Conservation (phyloP, 2,888 invertebrate genomes). For the Oscheius sp. region DNA sequence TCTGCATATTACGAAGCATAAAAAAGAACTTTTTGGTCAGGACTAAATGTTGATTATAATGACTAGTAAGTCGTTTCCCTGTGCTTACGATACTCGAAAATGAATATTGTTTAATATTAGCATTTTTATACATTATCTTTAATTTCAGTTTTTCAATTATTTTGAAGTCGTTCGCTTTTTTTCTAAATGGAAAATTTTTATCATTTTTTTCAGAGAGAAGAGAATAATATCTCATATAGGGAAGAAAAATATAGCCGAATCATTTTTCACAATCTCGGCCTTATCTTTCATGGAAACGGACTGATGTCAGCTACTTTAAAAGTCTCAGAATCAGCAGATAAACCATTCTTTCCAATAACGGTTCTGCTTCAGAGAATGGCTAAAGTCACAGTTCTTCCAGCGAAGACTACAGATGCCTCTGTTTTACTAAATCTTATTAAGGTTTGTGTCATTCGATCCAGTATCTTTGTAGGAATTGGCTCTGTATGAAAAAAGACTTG, state of each 20-base stretch:
- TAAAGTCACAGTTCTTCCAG: background rate
- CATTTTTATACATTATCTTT: background rate
- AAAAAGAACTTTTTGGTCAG: slow-evolving; percentile 81
- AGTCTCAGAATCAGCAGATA: no score
- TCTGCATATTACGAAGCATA: slow-evolving; percentile 88
- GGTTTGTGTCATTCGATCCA: background rate
- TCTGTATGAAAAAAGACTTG: background rate
- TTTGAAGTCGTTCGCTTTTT: background rate
- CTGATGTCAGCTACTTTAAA: no score
- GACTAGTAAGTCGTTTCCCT: background rate
- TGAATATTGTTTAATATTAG: no score
- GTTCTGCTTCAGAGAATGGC: no score
- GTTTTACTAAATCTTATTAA: background rate
- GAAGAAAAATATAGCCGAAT: no score
- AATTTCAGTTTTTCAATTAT: background rate
- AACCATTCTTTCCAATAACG: no score
- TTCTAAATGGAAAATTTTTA: background rate
- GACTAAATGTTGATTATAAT: no score
- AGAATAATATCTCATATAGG: background rate
- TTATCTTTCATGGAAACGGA: no score
- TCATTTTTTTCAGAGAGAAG: background rate
- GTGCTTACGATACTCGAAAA: no score
- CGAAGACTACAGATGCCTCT: background rate
- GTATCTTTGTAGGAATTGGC: slow-evolving; percentile 2
- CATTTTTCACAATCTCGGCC: no score